These are phyloP conservation scores for Elysia crispata DNA, from an alignment of 2,888 invertebrate genomes.

Conservation along the genomic window DNA sequence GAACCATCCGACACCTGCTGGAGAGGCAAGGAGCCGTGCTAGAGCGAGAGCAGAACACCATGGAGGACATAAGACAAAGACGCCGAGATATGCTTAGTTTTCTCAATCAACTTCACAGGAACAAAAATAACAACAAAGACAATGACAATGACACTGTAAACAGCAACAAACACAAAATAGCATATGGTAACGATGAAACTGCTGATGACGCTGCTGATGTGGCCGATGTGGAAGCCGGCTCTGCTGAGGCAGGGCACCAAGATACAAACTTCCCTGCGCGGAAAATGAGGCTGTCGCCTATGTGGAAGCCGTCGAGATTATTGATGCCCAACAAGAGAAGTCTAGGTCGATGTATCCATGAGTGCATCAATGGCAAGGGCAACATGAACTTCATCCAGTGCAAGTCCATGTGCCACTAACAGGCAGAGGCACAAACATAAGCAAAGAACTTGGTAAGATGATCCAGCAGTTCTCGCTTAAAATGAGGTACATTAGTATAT, in stretches of 20 bases:
- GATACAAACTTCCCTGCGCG: too few species aligned
- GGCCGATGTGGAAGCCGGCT: too few species aligned
- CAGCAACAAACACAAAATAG: not conserved
- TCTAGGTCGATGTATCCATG: slow-evolving; percentile 63
- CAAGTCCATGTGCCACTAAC: slow-evolving; percentile 62
- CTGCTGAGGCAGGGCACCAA: too few species aligned
- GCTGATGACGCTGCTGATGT: too few species aligned
- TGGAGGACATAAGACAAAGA: not conserved
- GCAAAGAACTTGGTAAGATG: too few species aligned
- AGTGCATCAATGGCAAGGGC: slow-evolving; percentile 60
- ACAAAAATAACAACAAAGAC: not conserved
- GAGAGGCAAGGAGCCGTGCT: not conserved
- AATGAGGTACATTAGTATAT: too few species aligned
- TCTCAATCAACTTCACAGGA: not conserved
- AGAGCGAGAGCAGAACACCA: not conserved
- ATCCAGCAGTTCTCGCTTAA: too few species aligned
- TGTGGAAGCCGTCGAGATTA: too few species aligned
- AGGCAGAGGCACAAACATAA: too few species aligned
- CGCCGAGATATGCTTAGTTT: not conserved
- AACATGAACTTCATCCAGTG: slow-evolving; percentile 68
- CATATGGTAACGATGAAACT: not conserved
- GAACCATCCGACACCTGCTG: not conserved
- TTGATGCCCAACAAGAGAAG: slow-evolving; percentile 54
- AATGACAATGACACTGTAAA: not conserved
- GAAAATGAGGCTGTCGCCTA: too few species aligned